These are phyloP conservation scores for Erebia ligea DNA, from an alignment of 2,888 invertebrate species.

Conservation along the genomic window DNA sequence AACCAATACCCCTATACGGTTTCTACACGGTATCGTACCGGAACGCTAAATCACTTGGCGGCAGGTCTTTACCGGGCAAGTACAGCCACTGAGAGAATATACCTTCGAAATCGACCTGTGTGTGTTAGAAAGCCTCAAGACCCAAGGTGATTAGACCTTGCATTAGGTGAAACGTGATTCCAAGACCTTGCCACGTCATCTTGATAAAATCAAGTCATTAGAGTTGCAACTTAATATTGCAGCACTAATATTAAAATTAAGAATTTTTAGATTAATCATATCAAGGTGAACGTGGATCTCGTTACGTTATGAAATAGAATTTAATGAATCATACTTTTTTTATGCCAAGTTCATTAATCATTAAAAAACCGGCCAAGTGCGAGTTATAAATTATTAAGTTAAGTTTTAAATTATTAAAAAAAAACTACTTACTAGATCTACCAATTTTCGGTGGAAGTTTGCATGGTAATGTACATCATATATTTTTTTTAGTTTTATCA, in stretches of 20 bases:
- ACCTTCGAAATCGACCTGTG: not conserved
- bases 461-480: too few relatives aligned
- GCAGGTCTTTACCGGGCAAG: too few relatives aligned
- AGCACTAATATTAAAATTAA: not conserved
- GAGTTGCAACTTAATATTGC: constrained; percentile 9
- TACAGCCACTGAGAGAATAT: too few relatives aligned
- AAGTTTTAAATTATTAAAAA: too few relatives aligned
- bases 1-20: too few relatives aligned
- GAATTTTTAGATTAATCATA: constrained; percentile 1
- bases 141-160: constrained; percentile 9
- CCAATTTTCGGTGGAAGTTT: too few relatives aligned
- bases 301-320: not conserved
- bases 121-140: not conserved
- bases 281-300: constrained; percentile 7
- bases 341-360: not conserved
- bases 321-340: not conserved
- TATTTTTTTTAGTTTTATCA: too few relatives aligned
- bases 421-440: too few relatives aligned
- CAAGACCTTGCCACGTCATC: constrained; percentile 10
- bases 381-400: too few relatives aligned
- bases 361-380: too few relatives aligned
- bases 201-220: constrained; percentile 4
- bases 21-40: too few relatives aligned
- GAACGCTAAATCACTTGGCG: too few relatives aligned
- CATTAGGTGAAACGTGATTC: constrained; percentile 8